Conservation (phyloP, 1,140 invertebrate species). For the Solen grandis region DNA sequence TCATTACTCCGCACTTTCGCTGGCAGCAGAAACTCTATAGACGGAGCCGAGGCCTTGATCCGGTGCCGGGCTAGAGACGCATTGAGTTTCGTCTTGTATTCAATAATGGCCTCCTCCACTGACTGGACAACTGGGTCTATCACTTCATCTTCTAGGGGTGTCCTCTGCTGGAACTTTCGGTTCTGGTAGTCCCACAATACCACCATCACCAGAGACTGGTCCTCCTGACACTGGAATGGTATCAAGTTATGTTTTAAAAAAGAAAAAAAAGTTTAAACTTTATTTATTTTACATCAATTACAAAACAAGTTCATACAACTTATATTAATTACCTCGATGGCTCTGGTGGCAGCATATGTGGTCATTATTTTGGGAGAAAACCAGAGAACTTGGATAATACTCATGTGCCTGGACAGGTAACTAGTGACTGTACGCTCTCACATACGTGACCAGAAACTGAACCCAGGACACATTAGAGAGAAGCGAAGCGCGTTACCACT, state of each 20-base stretch:
- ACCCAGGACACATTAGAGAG: too few species aligned
- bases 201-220: slow-evolving; percentile 66
- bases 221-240: slow-evolving; percentile 62
- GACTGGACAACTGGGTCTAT: slow-evolving; percentile 45
- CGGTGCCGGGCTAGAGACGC: slow-evolving; percentile 69
- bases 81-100: slow-evolving; percentile 67
- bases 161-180: slow-evolving; percentile 70
- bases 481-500: too few species aligned
- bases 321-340: too few species aligned
- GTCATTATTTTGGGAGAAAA: too few species aligned
- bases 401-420: too few species aligned
- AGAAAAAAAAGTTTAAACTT: too few species aligned
- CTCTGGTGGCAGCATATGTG: too few species aligned
- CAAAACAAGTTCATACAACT: too few species aligned
- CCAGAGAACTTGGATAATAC: too few species aligned
- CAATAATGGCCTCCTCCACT: slow-evolving; percentile 67
- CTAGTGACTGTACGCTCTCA: too few species aligned
- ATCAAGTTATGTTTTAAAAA: slow-evolving; percentile 3
- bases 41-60: slow-evolving; percentile 68
- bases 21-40: slow-evolving; percentile 72
- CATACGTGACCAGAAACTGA: too few species aligned
- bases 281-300: background rate
- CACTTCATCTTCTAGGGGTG: slow-evolving; percentile 56
- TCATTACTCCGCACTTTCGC: slow-evolving; percentile 65
- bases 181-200: slow-evolving; percentile 73